Conservation (phyloP, 2,113 vertebrate genomes). For the Opisthocomus hoazin region DNA sequence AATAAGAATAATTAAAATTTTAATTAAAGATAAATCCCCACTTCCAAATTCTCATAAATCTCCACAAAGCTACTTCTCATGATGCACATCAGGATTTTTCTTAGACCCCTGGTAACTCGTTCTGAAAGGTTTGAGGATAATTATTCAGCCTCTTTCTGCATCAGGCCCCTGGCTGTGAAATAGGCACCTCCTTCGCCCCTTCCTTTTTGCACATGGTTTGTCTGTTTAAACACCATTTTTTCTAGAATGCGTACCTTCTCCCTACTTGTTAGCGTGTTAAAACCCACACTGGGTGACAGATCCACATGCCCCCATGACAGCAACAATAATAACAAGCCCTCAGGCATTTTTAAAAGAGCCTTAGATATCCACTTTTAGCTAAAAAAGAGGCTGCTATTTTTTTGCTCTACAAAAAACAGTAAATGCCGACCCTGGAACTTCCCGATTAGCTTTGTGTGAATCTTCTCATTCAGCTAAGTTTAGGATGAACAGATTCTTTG, state of each 20-base stretch:
- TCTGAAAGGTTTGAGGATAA: not conserved
- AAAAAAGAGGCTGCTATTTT: not conserved
- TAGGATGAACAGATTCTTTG: not conserved
- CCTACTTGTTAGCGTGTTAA: fast-evolving
- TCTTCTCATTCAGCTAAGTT: not conserved
- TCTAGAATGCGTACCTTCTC: not conserved
- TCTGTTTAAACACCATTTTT: not conserved
- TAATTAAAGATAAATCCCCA: not conserved
- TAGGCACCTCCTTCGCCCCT: not conserved
- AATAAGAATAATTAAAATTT: not conserved
- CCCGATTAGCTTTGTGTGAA: not conserved
- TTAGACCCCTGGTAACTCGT: not conserved
- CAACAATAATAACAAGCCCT: not conserved
- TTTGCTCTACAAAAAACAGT: not conserved
- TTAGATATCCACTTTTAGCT: not conserved
- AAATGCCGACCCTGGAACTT: not conserved
- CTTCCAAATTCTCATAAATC: not conserved
- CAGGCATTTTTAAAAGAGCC: not conserved
- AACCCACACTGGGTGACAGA: not conserved
- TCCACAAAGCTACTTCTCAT: not conserved
- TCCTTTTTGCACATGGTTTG: not conserved
- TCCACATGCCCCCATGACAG: not conserved
- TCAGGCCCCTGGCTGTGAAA: not conserved
- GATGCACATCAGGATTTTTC: not conserved
- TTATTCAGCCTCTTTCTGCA: not conserved